phyloP scores from a whole-genome alignment of 2,113 vertebrate genomes.

The Cephalophus harveyi region DNA sequence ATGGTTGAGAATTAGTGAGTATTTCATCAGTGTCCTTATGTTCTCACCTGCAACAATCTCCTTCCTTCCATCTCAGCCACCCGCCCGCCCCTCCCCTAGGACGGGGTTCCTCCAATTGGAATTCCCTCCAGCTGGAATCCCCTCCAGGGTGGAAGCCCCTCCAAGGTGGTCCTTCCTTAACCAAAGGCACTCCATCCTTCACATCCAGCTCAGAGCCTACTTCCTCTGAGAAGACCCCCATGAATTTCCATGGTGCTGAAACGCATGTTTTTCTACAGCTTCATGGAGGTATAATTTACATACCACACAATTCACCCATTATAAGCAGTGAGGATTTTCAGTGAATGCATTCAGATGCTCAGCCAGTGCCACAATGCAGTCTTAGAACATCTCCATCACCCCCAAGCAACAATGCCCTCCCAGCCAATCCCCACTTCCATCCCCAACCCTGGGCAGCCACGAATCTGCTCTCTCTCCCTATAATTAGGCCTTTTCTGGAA shows the following conservation, averaged over 20 bases:
- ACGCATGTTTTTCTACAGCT: not conserved
- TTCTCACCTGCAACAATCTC: not conserved
- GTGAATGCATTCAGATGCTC: not conserved
- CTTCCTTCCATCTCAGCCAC: not conserved
- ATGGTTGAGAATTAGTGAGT: not conserved
- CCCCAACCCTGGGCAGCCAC: not conserved
- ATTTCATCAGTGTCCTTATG: not conserved
- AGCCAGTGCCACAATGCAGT: not conserved
- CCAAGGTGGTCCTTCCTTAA: not conserved
- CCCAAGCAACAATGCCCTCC: not conserved
- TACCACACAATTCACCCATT: not conserved
- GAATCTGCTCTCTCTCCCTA: not conserved
- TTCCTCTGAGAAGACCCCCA: not conserved
- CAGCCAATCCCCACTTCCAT: not conserved
- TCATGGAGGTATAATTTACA: not conserved
- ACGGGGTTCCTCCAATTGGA: not conserved
- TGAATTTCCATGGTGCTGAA: not conserved
- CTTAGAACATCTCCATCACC: not conserved
- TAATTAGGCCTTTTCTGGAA: constrained; percentile 32
- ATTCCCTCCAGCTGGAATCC: not conserved
- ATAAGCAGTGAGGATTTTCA: not conserved
- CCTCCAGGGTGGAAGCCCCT: not conserved
- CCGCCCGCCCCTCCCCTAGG: fast-evolving
- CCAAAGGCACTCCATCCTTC: not conserved
- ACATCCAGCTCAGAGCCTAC: not conserved